Evolutionary conservation across 2,113 vertebrate species (phyloP), one percentile per base, ranked within the genome.

Genomic region (Callospermophilus lateralis): DNA sequence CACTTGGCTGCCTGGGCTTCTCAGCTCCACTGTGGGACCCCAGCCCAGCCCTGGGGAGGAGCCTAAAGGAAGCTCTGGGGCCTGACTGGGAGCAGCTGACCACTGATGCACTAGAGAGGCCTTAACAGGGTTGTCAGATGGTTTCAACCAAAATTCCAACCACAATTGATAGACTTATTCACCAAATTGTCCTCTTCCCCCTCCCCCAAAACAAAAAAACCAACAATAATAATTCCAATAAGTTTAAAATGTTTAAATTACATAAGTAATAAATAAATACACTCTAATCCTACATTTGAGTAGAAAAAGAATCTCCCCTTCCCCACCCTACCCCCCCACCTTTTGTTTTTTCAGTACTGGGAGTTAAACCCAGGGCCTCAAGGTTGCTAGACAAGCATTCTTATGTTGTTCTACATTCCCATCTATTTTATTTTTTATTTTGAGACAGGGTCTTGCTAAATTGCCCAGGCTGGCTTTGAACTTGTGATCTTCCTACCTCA

Each of bases 261-360:
- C 22, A 11, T 45, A 63, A n/a, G 26, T 28, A 22, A 61, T 61
- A 26, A 58, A 65, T 30, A n/a, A 34, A 89, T 51, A 51, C n/a
- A 90, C 76, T 12, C 34, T 30, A 53, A 53, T 13, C 55, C 12
- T 65, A 65, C 32, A 32, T 37, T 34, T 6, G 53, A 34, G 19
- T 42, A 32, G 45, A 80, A 68, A 37, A 63, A n/a, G 19, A 37
- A 15, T 15, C 13, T 51, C 13, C 51, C 51, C 13, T 51, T 15
- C 12, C 13, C 11, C 11, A 24, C 53, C 37, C 4, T 26, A 7
- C 79, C 53, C 24, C 0, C 22, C 15, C 28, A n/a, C 1, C 12
- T 19, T 32, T 39, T 42, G 30, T 78, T 65, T 30, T 30, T 30
- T 2, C 22, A 30, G 63, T 30, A 30, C 28, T 30, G 28, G 28